Evolutionary conservation across 2,113 vertebrate genomes (phyloP).

Genomic region (Leuciscus idus): DNA sequence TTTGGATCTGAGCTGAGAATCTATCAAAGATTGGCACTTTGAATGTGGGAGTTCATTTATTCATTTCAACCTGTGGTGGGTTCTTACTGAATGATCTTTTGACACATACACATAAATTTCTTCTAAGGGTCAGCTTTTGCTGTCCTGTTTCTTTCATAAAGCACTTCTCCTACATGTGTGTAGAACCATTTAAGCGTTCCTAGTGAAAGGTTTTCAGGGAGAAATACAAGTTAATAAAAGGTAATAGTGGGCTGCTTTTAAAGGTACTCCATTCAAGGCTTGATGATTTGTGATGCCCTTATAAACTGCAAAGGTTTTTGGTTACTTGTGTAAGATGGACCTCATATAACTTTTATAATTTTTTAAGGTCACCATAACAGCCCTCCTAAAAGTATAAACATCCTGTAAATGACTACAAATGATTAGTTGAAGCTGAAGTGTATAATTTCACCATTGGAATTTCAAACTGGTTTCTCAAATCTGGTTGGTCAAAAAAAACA

Average conservation of each 20-base stretch:
- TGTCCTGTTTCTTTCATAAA: conserved; percentile 9
- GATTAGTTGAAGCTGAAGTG: background rate
- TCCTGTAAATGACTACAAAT: background rate
- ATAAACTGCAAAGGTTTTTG: conserved; percentile 7
- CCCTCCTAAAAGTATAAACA: background rate
- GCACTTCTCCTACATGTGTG: background rate
- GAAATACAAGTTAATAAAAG: background rate
- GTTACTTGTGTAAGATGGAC: background rate
- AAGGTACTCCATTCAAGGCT: background rate
- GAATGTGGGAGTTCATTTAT: background rate
- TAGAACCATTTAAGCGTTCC: background rate
- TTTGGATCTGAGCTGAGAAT: background rate
- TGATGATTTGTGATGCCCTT: conserved; percentile 17
- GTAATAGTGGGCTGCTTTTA: conserved; percentile 23
- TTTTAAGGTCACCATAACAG: background rate
- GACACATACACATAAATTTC: background rate
- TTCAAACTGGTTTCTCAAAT: background rate
- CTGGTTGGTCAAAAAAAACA: background rate
- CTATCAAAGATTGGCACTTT: background rate
- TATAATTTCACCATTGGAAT: background rate
- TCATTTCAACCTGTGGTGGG: background rate
- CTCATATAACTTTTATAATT: background rate
- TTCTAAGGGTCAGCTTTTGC: background rate
- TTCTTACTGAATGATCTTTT: background rate
- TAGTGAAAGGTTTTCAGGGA: background rate